Evolutionary conservation across 2,113 vertebrate genomes (phyloP).

Genomic region (Riparia riparia): DNA sequence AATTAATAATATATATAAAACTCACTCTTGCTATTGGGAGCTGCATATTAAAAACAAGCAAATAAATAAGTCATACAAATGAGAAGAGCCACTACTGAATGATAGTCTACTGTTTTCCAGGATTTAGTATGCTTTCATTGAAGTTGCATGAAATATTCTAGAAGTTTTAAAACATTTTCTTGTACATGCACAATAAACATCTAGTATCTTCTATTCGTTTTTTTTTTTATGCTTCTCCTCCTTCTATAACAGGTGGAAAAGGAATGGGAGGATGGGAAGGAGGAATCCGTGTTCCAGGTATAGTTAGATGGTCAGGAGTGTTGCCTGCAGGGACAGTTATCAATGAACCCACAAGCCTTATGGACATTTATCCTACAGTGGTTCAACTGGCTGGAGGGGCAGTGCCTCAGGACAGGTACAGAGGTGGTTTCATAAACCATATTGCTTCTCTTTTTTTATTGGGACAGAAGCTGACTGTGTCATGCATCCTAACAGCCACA

Average conservation of each 20-base stretch:
- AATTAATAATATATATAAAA: not conserved
- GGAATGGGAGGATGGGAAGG: slow-evolving; percentile 94
- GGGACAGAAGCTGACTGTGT: not conserved
- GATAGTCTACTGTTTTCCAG: not conserved
- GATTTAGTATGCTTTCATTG: not conserved
- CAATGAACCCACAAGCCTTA: slow-evolving; percentile 89
- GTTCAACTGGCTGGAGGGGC: slow-evolving; percentile 78
- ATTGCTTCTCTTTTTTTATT: not conserved
- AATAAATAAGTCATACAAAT: not conserved
- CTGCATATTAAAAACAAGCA: not conserved
- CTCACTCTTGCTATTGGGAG: not conserved
- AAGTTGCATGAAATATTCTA: not conserved
- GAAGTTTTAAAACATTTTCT: not conserved
- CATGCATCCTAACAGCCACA: not conserved
- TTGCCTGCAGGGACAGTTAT: slow-evolving; percentile 79
- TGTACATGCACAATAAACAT: not conserved
- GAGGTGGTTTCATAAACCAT: not conserved
- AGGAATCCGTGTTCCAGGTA: slow-evolving; percentile 91
- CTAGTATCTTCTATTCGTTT: not conserved
- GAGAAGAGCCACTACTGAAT: not conserved
- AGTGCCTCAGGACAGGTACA: slow-evolving; percentile 83
- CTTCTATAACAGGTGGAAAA: slow-evolving; percentile 83
- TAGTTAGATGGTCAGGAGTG: slow-evolving; percentile 89
- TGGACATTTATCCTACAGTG: slow-evolving; percentile 93
- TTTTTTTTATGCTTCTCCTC: not conserved